Conservation (phyloP, 1,140 invertebrate genomes). For the Lepidurus couesii region DNA sequence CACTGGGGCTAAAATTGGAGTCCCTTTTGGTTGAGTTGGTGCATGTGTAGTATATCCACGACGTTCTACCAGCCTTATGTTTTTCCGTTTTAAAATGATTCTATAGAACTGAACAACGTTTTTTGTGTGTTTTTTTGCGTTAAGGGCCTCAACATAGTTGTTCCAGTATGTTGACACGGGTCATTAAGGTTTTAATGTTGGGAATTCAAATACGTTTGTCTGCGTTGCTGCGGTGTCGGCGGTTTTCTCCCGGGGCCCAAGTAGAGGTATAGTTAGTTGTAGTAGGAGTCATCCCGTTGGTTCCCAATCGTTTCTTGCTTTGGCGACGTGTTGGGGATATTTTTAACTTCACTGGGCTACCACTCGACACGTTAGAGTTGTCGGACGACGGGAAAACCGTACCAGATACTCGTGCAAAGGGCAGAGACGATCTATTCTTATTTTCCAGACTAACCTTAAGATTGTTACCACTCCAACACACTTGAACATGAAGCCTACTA, state of each 20-base stretch:
- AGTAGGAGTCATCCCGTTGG: constrained; percentile 7
- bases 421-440: constrained; percentile 14
- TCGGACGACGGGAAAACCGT: not conserved
- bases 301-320: constrained; percentile 4
- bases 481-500: not conserved
- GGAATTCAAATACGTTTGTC: too few species aligned
- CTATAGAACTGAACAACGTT: too few species aligned
- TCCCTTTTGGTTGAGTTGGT: not conserved
- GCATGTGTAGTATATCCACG: not conserved
- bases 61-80: not conserved
- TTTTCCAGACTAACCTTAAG: constrained; percentile 14
- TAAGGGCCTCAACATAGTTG: too few species aligned
- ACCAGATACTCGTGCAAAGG: not conserved
- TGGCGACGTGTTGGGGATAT: constrained; percentile 8
- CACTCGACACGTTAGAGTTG: constrained; percentile 14
- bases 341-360: constrained; percentile 4
- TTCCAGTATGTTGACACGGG: too few species aligned
- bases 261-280: not conserved
- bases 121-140: too few species aligned
- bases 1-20: constrained; percentile 15
- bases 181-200: too few species aligned
- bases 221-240: not conserved
- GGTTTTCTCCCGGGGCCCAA: not conserved
- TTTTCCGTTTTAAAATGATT: too few species aligned
- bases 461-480: not conserved